phyloP scores from a whole-genome alignment of 2,113 vertebrate genomes.

The Pionites leucogaster region DNA sequence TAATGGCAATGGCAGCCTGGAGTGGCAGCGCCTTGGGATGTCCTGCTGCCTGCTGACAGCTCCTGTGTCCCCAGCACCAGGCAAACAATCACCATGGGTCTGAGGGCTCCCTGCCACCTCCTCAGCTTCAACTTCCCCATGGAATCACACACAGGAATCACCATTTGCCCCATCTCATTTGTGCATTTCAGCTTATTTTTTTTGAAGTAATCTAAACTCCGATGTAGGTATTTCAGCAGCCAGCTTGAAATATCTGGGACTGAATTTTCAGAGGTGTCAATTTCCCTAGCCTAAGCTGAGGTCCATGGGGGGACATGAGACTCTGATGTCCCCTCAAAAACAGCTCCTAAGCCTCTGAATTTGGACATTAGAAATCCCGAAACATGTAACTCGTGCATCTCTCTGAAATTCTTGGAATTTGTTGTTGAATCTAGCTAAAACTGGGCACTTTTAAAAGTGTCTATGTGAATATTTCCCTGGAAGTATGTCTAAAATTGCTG shows the following conservation, averaged over 20 bases:
- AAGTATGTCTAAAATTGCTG: constrained; percentile 28
- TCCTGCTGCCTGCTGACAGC: neutral
- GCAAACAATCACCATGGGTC: neutral
- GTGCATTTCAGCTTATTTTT: neutral
- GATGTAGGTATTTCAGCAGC: neutral
- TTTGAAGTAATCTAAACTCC: neutral
- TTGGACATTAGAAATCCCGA: neutral
- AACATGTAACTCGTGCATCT: neutral
- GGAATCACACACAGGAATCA: neutral
- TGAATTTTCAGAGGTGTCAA: constrained; percentile 27
- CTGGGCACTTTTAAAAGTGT: neutral
- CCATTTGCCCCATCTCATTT: neutral
- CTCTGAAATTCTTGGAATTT: neutral
- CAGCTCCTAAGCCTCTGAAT: neutral
- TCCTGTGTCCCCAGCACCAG: neutral
- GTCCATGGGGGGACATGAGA: neutral
- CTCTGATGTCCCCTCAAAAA: neutral
- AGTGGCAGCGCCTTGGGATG: neutral
- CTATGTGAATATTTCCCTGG: neutral
- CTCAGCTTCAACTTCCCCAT: neutral
- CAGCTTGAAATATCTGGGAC: neutral
- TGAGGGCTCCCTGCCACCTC: fast-evolving
- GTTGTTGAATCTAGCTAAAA: neutral
- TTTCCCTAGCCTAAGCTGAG: neutral
- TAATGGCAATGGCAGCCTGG: neutral